Conservation (phyloP, 1,140 invertebrate species). For the Papilio polyxenes region DNA sequence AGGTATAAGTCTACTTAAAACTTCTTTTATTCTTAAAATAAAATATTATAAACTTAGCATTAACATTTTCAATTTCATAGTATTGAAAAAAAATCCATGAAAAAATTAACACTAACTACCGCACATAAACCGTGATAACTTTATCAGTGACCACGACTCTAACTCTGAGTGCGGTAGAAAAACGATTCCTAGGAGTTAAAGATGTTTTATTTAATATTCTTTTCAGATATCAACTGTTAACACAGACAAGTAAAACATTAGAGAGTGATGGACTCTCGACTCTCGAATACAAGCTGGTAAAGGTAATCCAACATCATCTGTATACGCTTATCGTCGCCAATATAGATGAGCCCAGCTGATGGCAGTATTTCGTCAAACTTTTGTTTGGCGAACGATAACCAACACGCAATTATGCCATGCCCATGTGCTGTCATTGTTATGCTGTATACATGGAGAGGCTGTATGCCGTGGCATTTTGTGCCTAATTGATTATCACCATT, state of each 20-base stretch:
- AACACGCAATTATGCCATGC: not conserved
- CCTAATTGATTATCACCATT: no score
- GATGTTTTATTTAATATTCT: not conserved
- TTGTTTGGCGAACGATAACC: conserved; percentile 78
- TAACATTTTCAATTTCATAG: not conserved
- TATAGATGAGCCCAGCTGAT: conserved; percentile 81
- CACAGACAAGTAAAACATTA: conserved; percentile 90
- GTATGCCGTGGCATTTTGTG: no score
- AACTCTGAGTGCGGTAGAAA: no score
- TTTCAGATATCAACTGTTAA: conserved; percentile 91
- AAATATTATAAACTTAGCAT: not conserved
- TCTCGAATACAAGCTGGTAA: conserved; percentile 88
- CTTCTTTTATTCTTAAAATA: not conserved
- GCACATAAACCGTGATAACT: no score
- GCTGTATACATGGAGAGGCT: no score
- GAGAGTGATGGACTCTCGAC: conserved; percentile 92
- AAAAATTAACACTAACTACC: no score
- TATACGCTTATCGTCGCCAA: conserved; percentile 90
- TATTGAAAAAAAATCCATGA: no score
- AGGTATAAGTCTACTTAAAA: not conserved
- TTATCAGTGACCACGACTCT: no score
- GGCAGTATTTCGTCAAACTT: conserved; percentile 78
- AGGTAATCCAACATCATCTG: conserved; percentile 85
- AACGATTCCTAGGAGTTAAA: no score
- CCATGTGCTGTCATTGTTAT: not conserved